These are phyloP conservation scores for Napeogenes sylphis DNA, from an alignment of 2,888 invertebrate species.

Conservation along the genomic window DNA sequence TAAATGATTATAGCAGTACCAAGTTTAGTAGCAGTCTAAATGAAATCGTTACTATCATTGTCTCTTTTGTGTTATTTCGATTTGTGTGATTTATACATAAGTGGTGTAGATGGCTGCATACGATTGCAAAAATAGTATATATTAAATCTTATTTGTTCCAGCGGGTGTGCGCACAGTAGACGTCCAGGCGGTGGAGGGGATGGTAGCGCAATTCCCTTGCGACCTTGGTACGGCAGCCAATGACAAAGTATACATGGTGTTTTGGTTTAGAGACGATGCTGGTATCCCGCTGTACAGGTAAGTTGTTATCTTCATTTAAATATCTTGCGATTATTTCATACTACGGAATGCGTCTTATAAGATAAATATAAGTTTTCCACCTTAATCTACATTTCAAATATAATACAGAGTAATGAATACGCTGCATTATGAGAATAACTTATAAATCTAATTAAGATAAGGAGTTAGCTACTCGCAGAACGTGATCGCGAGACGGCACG, in stretches of 20 bases:
- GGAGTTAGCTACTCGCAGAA: constrained; percentile 20
- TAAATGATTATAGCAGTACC: too few species aligned
- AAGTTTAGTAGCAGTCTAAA: too few species aligned
- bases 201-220: constrained; percentile 91
- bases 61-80: too few species aligned
- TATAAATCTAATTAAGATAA: constrained; percentile 25
- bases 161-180: constrained; percentile 84
- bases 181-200: constrained; percentile 92
- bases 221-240: constrained; percentile 88
- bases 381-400: neutral
- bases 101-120: too few species aligned
- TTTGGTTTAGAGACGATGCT: constrained; percentile 93
- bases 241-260: constrained; percentile 93
- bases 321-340: constrained; percentile 12
- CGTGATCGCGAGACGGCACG: constrained; percentile 19
- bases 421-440: constrained; percentile 6
- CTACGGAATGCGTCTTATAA: neutral
- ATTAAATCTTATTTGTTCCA: constrained; percentile 35
- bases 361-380: neutral
- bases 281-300: constrained; percentile 93
- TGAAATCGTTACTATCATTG: too few species aligned
- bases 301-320: constrained; percentile 37
- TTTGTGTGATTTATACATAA: too few species aligned
- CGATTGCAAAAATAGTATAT: too few species aligned
- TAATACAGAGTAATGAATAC: constrained; percentile 1